These are phyloP conservation scores for Notodonta ziczac DNA, from an alignment of 2,888 invertebrate species.

Conservation along the genomic window DNA sequence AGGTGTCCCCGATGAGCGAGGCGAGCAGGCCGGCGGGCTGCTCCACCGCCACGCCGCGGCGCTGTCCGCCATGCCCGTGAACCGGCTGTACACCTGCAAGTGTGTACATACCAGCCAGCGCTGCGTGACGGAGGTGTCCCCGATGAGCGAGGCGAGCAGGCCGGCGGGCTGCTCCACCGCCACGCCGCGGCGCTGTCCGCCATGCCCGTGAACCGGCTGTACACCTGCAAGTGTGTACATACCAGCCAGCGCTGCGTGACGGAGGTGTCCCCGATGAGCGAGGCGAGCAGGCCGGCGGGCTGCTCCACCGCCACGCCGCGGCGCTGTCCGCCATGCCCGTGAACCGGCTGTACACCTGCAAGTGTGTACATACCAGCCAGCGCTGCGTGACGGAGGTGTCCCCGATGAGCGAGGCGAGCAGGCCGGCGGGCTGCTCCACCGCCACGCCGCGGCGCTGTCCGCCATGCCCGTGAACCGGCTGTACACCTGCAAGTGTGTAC, in stretches of 20 bases:
- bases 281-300: slow-evolving; percentile 94
- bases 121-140: slow-evolving; percentile 99
- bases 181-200: slow-evolving; percentile 93
- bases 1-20: slow-evolving; percentile 97
- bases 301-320: slow-evolving; percentile 98
- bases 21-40: slow-evolving; percentile 96
- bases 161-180: slow-evolving; percentile 98
- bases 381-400: slow-evolving; percentile 99
- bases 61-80: slow-evolving; percentile 80
- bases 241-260: slow-evolving; percentile 99
- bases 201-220: no score
- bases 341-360: no score
- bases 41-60: slow-evolving; percentile 97
- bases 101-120: slow-evolving; percentile 93
- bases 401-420: slow-evolving; percentile 96
- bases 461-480: no score
- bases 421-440: slow-evolving; percentile 96
- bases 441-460: slow-evolving; percentile 95
- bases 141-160: slow-evolving; percentile 95
- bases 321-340: slow-evolving; percentile 84
- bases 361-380: slow-evolving; percentile 91
- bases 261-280: slow-evolving; percentile 98
- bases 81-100: no score
- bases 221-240: slow-evolving; percentile 42
- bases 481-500: slow-evolving; percentile 33